Base-by-base conservation (phyloP, 2,797 vertebrate species). In the Anabacerthia variegaticeps region DNA sequence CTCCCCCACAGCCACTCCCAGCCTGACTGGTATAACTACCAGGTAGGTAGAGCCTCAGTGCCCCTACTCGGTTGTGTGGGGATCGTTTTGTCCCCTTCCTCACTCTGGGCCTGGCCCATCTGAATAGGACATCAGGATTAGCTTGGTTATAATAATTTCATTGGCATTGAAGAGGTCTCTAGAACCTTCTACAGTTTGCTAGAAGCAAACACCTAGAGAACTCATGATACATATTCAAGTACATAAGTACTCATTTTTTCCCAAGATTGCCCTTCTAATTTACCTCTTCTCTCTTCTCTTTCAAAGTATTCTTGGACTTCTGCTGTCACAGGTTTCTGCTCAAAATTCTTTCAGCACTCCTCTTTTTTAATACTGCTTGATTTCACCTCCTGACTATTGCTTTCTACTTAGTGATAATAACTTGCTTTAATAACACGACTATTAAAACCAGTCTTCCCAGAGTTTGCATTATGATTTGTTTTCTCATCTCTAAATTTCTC, bases 21-120 rank as follows among this genome's bases (percentile, higher is more conserved):
- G 7, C 6, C 12, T 14, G 10, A 9, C 5, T 2, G 9, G 8
- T 7, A 10, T 2, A 2, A 0, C 18, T 76, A 23, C 46, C 10
- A 22, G 8, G 24, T 15, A 10, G 23, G 32, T 6, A 55, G 21
- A 37, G 13, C 11, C 4, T 34, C 14, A 7, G 6, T 32, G 4
- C 8, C 67, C 11, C 24, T 63, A 18, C 16, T 14, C 22, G n/a
- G 24, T 2, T 24, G 8, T 2, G 1, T 44, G 28, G 2, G 1
- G 2, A 14, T 58, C 28, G 12, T 69, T 72, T 34, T 15, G 10
- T 6, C 4, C 3, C 3, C 2, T 63, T 79, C 6, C 8, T 83
- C 39, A 10, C 9, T 34, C 27, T 74, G 24, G 12, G 41, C 27
- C 17, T 63, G 9, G 22, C 3, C 23, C 7, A 6, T 37, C 21